A percentile compares a stretch with the other conserved stretches of the same genome.
Evolutionary conservation across 2,113 vertebrate genomes (phyloP).

Genomic region (Syngnathus typhle): DNA sequence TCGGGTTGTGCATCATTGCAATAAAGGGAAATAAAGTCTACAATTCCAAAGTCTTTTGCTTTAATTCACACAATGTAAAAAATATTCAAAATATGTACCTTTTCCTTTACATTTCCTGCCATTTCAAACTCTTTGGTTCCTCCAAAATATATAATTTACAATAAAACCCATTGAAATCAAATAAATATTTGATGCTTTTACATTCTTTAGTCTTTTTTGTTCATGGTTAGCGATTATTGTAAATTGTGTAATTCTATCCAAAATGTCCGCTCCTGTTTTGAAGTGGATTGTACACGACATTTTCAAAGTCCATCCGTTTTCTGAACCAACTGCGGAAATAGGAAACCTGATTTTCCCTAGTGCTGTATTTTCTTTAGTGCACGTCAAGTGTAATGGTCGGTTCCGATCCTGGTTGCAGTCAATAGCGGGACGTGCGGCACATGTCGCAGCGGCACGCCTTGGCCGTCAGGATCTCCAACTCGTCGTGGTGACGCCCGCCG

Average conservation of each 20-base stretch:
- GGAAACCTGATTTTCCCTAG: no score
- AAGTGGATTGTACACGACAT: neutral
- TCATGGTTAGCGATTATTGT: conserved; percentile 48
- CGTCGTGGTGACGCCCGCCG: conserved; percentile 60
- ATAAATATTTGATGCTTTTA: conserved; percentile 65
- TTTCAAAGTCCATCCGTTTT: no score
- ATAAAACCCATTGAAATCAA: neutral
- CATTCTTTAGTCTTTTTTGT: conserved; percentile 59
- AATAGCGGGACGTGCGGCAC: conserved; percentile 82
- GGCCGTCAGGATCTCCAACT: conserved; percentile 79
- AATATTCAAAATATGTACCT: neutral
- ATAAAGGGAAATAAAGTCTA: neutral
- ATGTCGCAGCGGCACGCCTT: conserved; percentile 80
- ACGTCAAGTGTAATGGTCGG: no score
- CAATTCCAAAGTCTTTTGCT: neutral
- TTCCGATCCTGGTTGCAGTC: conserved; percentile 21
- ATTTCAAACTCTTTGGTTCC: neutral
- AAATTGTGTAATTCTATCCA: neutral
- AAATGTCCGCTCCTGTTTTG: neutral
- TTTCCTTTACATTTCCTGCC: neutral
- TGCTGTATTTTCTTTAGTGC: no score
- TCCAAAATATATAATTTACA: neutral
- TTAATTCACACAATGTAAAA: neutral
- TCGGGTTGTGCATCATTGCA: neutral
- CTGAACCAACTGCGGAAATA: no score